Evolutionary conservation across 2,797 vertebrate species (phyloP).

Genomic region (Hyperoplus lanceolatus): DNA sequence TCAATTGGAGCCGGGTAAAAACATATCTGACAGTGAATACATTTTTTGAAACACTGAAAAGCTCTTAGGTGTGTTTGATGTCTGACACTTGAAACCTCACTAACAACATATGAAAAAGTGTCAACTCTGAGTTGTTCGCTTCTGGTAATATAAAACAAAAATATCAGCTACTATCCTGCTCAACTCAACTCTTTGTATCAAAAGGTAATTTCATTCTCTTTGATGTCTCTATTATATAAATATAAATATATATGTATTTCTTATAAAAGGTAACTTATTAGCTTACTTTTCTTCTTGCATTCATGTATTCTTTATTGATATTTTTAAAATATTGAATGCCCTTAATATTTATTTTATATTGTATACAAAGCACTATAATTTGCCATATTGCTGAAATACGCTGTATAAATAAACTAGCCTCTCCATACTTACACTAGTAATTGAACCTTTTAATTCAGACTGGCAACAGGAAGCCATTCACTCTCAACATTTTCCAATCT

Average conservation of each 20-base stretch:
- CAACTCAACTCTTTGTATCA: slow-evolving; percentile 10
- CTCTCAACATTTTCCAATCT: slow-evolving; percentile 1
- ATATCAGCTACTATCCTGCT: slow-evolving; percentile 11
- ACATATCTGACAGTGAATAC: slow-evolving; percentile 68
- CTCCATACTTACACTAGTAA: not conserved
- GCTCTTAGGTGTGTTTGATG: slow-evolving; percentile 66
- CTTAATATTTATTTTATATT: too few relatives aligned
- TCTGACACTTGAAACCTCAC: slow-evolving; percentile 49
- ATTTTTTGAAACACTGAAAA: slow-evolving; percentile 36
- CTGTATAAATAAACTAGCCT: too few relatives aligned
- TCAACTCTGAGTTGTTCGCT: not conserved
- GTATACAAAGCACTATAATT: too few relatives aligned
- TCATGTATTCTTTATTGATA: too few relatives aligned
- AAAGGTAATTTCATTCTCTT: slow-evolving; percentile 1
- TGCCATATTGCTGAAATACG: too few relatives aligned
- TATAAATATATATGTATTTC: not conserved
- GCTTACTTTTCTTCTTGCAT: too few relatives aligned
- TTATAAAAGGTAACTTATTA: not conserved
- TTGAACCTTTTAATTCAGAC: not conserved
- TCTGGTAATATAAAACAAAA: slow-evolving; percentile 33
- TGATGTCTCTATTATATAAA: not conserved
- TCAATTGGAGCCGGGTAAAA: slow-evolving; percentile 54
- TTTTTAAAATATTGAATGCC: too few relatives aligned
- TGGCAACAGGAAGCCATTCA: not conserved
- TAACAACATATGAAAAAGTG: slow-evolving; percentile 18